Evolutionary conservation across 2,888 invertebrate species (phyloP).

Genomic region (Drosophila colorata): DNA sequence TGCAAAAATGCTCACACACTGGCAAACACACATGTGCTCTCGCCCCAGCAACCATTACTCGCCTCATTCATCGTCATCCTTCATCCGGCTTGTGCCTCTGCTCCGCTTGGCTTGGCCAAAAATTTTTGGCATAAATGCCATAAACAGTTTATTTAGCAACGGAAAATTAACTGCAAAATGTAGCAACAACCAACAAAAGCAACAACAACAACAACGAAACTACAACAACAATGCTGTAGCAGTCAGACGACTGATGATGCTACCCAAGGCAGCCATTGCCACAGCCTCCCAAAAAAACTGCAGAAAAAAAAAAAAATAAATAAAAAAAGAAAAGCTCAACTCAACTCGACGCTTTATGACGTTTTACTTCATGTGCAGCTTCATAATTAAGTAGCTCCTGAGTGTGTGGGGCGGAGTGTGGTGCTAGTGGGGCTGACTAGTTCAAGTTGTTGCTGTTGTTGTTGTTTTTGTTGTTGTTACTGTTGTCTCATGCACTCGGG

Average conservation of each 20-base stretch:
- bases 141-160: constrained; percentile 84
- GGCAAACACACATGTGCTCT: constrained; percentile 9
- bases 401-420: not conserved
- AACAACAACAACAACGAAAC: constrained; percentile 9
- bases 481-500: constrained; percentile 65
- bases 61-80: constrained; percentile 57
- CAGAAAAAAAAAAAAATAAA: constrained; percentile 14
- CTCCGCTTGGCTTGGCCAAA: constrained; percentile 55
- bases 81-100: constrained; percentile 41
- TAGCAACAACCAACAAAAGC: constrained; percentile 43
- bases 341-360: constrained; percentile 79
- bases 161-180: constrained; percentile 83
- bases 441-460: constrained; percentile 29
- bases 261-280: constrained; percentile 64
- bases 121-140: constrained; percentile 82
- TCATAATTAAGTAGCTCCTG: constrained; percentile 77
- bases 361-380: constrained; percentile 80
- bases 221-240: constrained; percentile 46
- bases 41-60: constrained; percentile 34
- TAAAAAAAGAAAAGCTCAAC: constrained; percentile 29
- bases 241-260: constrained; percentile 65
- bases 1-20: constrained; percentile 63
- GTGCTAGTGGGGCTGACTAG: constrained; percentile 11
- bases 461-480: constrained; percentile 8
- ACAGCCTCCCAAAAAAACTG: constrained; percentile 26